These are phyloP conservation scores for Spilarctia lutea DNA, from an alignment of 2,888 invertebrate species.

Conservation along the genomic window DNA sequence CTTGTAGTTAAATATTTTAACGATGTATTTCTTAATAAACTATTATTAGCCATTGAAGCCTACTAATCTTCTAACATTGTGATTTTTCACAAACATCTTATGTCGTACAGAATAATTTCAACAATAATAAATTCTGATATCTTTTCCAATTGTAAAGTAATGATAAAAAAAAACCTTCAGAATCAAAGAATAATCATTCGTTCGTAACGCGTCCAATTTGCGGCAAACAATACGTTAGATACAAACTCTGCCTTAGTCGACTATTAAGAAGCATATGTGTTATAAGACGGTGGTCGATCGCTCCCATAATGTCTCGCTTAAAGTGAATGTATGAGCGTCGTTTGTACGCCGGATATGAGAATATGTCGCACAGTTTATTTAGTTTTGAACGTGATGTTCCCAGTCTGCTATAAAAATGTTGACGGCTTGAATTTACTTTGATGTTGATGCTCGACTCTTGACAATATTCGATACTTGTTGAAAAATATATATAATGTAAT, in stretches of 20 bases:
- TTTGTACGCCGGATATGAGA: conserved; percentile 44
- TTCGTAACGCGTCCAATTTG: neutral
- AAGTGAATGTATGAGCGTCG: conserved; percentile 42
- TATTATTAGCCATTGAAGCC: no score
- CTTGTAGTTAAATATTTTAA: no score
- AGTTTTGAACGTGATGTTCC: conserved; percentile 25
- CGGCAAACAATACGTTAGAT: neutral
- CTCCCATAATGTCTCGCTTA: conserved; percentile 43
- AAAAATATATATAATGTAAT: neutral
- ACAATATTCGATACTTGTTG: conserved; percentile 4
- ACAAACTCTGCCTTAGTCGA: neutral
- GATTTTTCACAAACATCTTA: no score
- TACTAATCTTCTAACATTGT: no score
- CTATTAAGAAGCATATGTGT: conserved; percentile 44
- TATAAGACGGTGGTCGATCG: conserved; percentile 35
- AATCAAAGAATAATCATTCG: neutral
- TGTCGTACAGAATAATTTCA: neutral
- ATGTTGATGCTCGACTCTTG: neutral
- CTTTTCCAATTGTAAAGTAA: neutral
- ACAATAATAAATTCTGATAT: neutral
- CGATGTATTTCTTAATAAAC: no score
- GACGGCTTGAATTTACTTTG: conserved; percentile 1
- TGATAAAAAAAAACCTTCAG: no score
- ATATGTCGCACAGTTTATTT: conserved; percentile 46
- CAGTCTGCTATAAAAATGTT: conserved; percentile 7